Conservation (phyloP, 2,888 invertebrate genomes). For the Slavum lentiscoides region DNA sequence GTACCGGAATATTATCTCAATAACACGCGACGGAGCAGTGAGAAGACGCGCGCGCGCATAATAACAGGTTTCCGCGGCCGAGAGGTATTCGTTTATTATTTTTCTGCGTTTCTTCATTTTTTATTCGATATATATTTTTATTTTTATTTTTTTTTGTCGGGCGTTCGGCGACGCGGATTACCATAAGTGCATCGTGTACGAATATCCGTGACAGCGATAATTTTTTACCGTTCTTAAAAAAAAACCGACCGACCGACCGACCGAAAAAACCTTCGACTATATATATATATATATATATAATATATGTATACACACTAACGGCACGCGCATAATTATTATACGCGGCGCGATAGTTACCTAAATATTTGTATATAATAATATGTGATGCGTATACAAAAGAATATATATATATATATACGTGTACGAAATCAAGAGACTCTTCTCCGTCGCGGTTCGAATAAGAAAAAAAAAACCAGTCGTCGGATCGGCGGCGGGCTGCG, state of each 20-base stretch:
- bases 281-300: too few species aligned
- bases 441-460: background rate
- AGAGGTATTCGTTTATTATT: too few species aligned
- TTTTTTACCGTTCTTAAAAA: constrained; percentile 27
- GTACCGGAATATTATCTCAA: too few species aligned
- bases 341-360: background rate
- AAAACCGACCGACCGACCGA: too few species aligned
- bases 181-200: constrained; percentile 31
- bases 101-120: background rate
- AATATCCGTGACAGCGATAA: constrained; percentile 28
- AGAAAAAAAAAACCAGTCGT: background rate
- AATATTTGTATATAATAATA: background rate
- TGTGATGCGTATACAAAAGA: too few species aligned
- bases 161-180: background rate
- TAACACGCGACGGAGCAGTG: background rate
- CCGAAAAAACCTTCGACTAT: background rate
- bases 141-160: background rate
- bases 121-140: too few species aligned
- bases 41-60: background rate
- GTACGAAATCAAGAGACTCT: background rate
- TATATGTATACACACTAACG: too few species aligned
- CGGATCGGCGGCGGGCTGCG: too few species aligned
- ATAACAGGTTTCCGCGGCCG: constrained; percentile 39
- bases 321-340: too few species aligned
- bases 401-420: too few species aligned